Conservation (phyloP, 23 tunicate genomes). For the Corella eumyota region DNA sequence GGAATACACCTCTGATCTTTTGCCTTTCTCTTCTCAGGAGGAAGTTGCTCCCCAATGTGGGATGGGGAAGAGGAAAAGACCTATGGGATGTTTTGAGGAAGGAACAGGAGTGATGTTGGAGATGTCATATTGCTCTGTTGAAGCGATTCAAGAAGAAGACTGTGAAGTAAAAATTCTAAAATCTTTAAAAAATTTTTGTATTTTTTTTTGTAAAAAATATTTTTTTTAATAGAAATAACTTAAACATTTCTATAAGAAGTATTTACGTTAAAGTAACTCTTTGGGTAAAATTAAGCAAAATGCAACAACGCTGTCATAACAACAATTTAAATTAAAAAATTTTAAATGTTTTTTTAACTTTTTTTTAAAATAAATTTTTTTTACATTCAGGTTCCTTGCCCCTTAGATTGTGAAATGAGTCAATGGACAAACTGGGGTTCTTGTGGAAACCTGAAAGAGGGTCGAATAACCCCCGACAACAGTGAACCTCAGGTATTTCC, state of each 20-base stretch:
- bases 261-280: no score
- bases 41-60: no score
- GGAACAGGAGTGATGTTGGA: slow-evolving; percentile 31
- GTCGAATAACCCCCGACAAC: background rate
- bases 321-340: no score
- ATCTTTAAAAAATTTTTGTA: background rate
- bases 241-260: no score
- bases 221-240: background rate
- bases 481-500: background rate
- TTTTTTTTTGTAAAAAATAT: no score
- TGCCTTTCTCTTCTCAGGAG: no score
- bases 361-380: no score
- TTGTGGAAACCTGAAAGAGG: slow-evolving; percentile 34
- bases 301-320: no score
- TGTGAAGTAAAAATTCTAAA: slow-evolving; percentile 31
- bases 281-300: no score
- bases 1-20: no score
- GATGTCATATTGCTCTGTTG: slow-evolving; percentile 38
- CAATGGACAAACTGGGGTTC: slow-evolving; percentile 50
- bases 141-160: slow-evolving; percentile 29
- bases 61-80: slow-evolving; percentile 30
- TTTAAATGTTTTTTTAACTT: no score
- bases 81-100: slow-evolving; percentile 56
- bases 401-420: slow-evolving; percentile 54
- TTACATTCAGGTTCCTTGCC: slow-evolving; percentile 65